These are phyloP conservation scores for Drosophila tropicalis DNA, from an alignment of 1,140 invertebrate genomes.

Conservation along the genomic window DNA sequence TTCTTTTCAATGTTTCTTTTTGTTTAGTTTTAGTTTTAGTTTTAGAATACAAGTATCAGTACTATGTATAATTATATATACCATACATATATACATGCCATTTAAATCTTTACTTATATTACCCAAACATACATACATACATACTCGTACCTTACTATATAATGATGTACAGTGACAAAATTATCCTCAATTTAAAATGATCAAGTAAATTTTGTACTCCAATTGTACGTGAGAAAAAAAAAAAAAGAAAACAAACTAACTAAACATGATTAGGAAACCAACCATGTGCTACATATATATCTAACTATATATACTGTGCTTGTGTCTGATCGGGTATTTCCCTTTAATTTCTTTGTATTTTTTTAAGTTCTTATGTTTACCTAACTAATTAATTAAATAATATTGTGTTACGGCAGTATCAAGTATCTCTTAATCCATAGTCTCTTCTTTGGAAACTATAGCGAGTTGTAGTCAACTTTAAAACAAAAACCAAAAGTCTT, in stretches of 20 bases:
- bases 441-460: slow-evolving; percentile 39
- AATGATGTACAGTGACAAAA: slow-evolving; percentile 67
- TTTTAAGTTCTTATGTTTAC: slow-evolving; percentile 43
- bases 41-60: slow-evolving; percentile 70
- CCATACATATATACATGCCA: slow-evolving; percentile 39
- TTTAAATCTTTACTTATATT: slow-evolving; percentile 52
- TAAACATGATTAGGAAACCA: neutral
- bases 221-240: neutral
- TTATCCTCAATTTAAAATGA: slow-evolving; percentile 28
- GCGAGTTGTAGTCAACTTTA: slow-evolving; percentile 38
- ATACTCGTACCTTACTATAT: slow-evolving; percentile 28
- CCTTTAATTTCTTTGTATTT: slow-evolving; percentile 15
- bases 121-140: slow-evolving; percentile 60
- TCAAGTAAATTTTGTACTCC: slow-evolving; percentile 5
- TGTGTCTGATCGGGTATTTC: slow-evolving; percentile 68
- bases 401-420: slow-evolving; percentile 12
- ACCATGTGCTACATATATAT: slow-evolving; percentile 40
- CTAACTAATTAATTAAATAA: slow-evolving; percentile 9
- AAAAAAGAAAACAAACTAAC: neutral
- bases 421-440: slow-evolving; percentile 44
- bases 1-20: slow-evolving; percentile 33
- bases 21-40: slow-evolving; percentile 43
- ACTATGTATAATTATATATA: slow-evolving; percentile 50
- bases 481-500: slow-evolving; percentile 24
- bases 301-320: slow-evolving; percentile 45